Evolutionary conservation across 2,888 invertebrate species (phyloP), one percentile per base, ranked within the genome.

Genomic region (Chymomyza fuscimana): DNA sequence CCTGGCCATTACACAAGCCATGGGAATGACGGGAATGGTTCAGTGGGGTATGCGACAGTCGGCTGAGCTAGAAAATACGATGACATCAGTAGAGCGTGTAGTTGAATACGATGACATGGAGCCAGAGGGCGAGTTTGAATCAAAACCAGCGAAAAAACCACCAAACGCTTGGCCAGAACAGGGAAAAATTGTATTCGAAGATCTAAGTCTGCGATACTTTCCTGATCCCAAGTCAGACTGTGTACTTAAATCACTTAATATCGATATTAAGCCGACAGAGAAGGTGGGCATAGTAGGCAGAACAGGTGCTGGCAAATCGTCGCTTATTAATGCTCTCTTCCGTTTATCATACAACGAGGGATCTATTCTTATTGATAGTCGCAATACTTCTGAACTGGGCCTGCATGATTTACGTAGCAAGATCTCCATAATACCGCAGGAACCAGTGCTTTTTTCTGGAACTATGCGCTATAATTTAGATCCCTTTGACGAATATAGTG

Each of bases 31-130:
- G 0, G 96, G 96, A 10, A 92, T 92, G 92, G 92, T 92, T 5
- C 92, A 92, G 69, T 98, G 97, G 97, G 97, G 97, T 32, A 97
- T 98, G 94, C 93, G 98, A 10, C 98, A 98, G 91, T 97, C 97
- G 81, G 97, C 97, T 0, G 98, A 98, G 90, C 91, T 96, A 9
- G 96, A 95, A 89, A 97, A 96, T 88, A 96, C 95, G 79, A 96
- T 97, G 96, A 97, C 96, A 4, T 95, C 96, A 5, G 98, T 98
- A 0, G 98, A 99, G 92, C 94, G 94, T 79, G 94, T 94, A 72
- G 92, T 95, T 75, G 96, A 96, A 85, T 96, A 96, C 90, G 93
- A 94, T 59, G 77, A 87, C 62, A 84, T 92, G 59, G 89, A 91
- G 66, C 81, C 91, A 0, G 92, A 92, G 92, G 92, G 90, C 0